phyloP scores from a whole-genome alignment of 2,797 vertebrate species.

The Hydrocynus forskahlii region DNA sequence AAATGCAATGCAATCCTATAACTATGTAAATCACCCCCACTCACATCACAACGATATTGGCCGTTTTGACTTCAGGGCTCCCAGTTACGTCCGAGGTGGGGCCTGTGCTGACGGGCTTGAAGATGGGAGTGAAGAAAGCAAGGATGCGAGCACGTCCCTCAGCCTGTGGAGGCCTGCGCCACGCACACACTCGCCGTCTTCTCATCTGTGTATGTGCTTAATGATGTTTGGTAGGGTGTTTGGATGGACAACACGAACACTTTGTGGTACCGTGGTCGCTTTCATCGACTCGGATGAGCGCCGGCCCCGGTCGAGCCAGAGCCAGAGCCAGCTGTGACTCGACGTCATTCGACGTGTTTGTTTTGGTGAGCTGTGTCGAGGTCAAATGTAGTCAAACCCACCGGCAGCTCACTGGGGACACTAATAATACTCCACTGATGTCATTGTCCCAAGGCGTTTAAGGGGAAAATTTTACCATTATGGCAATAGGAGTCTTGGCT shows the following conservation, averaged over 20 bases:
- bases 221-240: slow-evolving; percentile 36
- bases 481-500: slow-evolving; percentile 50
- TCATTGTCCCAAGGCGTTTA: slow-evolving; percentile 76
- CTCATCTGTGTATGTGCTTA: slow-evolving; percentile 47
- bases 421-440: slow-evolving; percentile 69
- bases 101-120: not conserved
- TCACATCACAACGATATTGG: not conserved
- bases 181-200: slow-evolving; percentile 22
- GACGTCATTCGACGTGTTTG: slow-evolving; percentile 51
- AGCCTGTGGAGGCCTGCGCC: slow-evolving; percentile 31
- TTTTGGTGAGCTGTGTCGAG: slow-evolving; percentile 51
- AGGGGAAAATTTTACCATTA: slow-evolving; percentile 65
- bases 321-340: slow-evolving; percentile 21
- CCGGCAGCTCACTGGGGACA: slow-evolving; percentile 48
- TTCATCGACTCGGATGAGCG: slow-evolving; percentile 23
- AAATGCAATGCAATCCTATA: too few species aligned
- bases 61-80: not conserved
- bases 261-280: slow-evolving; percentile 12
- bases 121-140: not conserved
- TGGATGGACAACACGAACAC: not conserved
- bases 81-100: not conserved
- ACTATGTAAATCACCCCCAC: not conserved
- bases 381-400: slow-evolving; percentile 50
- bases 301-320: not conserved
- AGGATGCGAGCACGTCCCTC: not conserved